Evolutionary conservation across 2,113 vertebrate genomes (phyloP), one percentile per base, ranked within the genome.

Genomic region (Colaptes auratus): DNA sequence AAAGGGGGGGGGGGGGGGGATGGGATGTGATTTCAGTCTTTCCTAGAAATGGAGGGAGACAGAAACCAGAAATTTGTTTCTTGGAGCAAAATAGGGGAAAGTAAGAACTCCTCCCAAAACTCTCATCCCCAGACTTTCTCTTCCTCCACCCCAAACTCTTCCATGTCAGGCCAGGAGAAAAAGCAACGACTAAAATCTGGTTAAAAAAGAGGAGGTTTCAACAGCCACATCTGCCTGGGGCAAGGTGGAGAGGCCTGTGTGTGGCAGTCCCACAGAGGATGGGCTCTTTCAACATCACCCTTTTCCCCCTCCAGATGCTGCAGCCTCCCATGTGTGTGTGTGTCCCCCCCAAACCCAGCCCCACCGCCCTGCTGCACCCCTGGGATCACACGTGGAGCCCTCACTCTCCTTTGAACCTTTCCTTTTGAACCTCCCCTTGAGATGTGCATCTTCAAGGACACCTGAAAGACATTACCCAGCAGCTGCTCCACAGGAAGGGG

Each of bases 401-500:
- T 14, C 2, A 1, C 63, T 61, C 28, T 24, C 50, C 44, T 82
- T 82, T 77, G 91, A 82, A 82, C 70, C 46, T 52, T 36, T 36
- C 52, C 58, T 61, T 69, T 82, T 73, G 87, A 78, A 67, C 33
- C 42, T 74, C 5, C 5, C 27, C 10, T 30, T 2, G 7, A 11
- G 33, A 12, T 0, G 4, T 8, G 5, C 39, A 2, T 9, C 44
- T 36, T 25, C 23, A 1, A 89, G 64, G 92, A 76, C 94, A 89
- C 93, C 82, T 89, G 93, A 78, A 79, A 94, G 91, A n/a, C 93
- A 92, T 95, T 58, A 78, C 64, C 39, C 20, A 6, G 35, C 87
- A 44, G 78, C 21, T 74, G 87, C 55, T 30, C 31, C 0, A 5
- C 9, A 55, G 89, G 14, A 53, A 48, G 21, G 75, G 86, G 55